These are phyloP conservation scores for Falcunculus frontatus DNA, from an alignment of 2,113 vertebrate genomes.

Conservation along the genomic window DNA sequence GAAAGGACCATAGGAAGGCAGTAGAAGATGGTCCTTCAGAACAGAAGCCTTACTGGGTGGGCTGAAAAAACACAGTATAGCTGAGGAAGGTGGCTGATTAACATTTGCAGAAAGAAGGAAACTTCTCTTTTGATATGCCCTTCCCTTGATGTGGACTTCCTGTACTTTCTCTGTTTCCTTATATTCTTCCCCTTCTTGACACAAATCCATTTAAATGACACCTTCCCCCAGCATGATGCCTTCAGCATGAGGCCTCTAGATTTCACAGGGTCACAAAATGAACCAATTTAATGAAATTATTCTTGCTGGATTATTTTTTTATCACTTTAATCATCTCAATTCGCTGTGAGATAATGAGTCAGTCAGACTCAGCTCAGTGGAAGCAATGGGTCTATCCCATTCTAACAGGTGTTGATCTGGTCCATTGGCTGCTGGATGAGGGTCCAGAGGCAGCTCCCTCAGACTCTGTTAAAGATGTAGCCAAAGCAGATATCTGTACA, in stretches of 20 bases:
- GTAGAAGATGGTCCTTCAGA: background rate
- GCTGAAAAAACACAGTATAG: background rate
- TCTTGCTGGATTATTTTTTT: background rate
- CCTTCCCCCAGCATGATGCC: background rate
- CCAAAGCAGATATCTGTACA: background rate
- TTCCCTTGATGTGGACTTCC: background rate
- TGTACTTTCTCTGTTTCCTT: background rate
- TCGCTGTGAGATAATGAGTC: rapidly evolving
- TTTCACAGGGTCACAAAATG: background rate
- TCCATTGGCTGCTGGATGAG: background rate
- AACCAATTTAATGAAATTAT: background rate
- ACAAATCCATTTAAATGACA: background rate
- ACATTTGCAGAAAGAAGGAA: background rate
- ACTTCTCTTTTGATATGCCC: background rate
- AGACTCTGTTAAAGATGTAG: background rate
- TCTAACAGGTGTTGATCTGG: background rate
- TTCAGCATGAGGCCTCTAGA: background rate
- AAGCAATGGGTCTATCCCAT: background rate
- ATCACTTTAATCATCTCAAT: background rate
- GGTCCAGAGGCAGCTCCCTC: background rate
- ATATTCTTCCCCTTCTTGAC: background rate
- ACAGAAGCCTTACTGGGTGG: background rate
- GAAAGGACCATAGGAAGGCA: background rate
- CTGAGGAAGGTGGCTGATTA: background rate
- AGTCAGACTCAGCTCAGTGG: background rate